Base-by-base conservation (phyloP, 2,113 vertebrate genomes). In the Eublepharis macularius region DNA sequence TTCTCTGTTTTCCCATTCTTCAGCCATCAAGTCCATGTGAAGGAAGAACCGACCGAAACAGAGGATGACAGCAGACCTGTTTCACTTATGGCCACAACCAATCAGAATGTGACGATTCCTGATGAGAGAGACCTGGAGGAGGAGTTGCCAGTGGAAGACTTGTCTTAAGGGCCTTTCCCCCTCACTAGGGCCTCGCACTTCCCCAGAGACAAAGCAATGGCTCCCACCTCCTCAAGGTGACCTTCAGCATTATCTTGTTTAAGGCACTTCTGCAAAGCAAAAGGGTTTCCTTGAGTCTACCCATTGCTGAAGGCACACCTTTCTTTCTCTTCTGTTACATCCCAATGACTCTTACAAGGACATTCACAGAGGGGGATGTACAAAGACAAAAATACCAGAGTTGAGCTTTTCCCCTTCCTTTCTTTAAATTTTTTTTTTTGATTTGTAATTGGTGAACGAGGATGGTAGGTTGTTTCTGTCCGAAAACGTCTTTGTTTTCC, bases 121-220 rank as follows among this genome's bases (percentile, higher is more conserved):
- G 98, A 99, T 41, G 98, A 98, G 90, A 97, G 98, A 79, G 98
- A 99, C 94, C 96, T 98, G 96, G 98, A 99, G 94, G 98, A 99
- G 92, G 98, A 99, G 92, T 97, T 99, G 91, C 97, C 98, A 0
- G 97, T 97, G 54, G 98, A 99, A 92, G 98, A 99, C 92, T 97
- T 99, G 97, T 98, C 98, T 97, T 99, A 98, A 97, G 94, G 95
- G 94, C 90, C 90, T 85, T 92, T 89, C 94, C 88, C 83, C 92
- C 75, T 91, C 87, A 63, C 32, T 60, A 81, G 89, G 92, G 87
- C 76, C 79, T 84, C 92, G 92, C 92, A 90, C 94, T 94, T 70
- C 89, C 93, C 93, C 82, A 66, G 91, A 93, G 93, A 90, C 91
- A 83, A 8, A 90, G 85, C 49, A 2, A 86, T 4, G 6, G 90